A percentile compares a stretch with the other conserved stretches of the same genome.
These are phyloP conservation scores for Acronicta leporina DNA, from an alignment of 2,888 invertebrate species.

Conservation along the genomic window DNA sequence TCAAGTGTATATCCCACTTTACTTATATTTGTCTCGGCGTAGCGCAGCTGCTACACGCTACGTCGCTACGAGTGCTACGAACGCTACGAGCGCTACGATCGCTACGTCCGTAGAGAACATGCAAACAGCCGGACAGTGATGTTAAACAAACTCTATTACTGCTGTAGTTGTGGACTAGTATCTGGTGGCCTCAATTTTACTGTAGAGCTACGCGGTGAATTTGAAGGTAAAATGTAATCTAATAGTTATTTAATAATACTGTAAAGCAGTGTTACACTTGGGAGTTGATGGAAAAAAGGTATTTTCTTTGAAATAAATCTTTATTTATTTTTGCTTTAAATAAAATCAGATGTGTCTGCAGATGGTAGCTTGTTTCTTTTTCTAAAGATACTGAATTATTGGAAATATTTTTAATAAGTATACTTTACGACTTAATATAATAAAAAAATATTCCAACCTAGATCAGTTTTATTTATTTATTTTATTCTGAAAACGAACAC, in stretches of 20 bases:
- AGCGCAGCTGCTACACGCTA: constrained; percentile 47
- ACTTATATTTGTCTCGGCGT: constrained; percentile 25
- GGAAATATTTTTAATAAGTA: too few species aligned
- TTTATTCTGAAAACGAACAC: too few species aligned
- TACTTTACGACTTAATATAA: too few species aligned
- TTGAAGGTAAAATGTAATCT: neutral
- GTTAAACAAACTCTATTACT: constrained; percentile 52
- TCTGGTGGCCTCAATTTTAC: constrained; percentile 34
- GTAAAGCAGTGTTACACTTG: neutral
- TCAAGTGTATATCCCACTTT: constrained; percentile 21
- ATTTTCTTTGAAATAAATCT: neutral
- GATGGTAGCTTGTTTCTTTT: too few species aligned
- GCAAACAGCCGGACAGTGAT: constrained; percentile 47
- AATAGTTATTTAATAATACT: neutral
- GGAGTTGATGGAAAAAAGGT: neutral
- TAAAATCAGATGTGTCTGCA: too few species aligned
- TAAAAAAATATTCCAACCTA: too few species aligned
- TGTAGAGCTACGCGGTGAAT: constrained; percentile 6
- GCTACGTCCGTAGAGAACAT: constrained; percentile 45
- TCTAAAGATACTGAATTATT: too few species aligned
- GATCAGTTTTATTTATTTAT: too few species aligned
- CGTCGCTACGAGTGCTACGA: constrained; percentile 13
- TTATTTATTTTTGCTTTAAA: too few species aligned
- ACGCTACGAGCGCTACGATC: constrained; percentile 40
- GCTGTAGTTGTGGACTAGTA: constrained; percentile 22